phyloP scores from a whole-genome alignment of 30 jellyfish, hydroid and myxozoan genomes.

The Hydractinia echinata region DNA sequence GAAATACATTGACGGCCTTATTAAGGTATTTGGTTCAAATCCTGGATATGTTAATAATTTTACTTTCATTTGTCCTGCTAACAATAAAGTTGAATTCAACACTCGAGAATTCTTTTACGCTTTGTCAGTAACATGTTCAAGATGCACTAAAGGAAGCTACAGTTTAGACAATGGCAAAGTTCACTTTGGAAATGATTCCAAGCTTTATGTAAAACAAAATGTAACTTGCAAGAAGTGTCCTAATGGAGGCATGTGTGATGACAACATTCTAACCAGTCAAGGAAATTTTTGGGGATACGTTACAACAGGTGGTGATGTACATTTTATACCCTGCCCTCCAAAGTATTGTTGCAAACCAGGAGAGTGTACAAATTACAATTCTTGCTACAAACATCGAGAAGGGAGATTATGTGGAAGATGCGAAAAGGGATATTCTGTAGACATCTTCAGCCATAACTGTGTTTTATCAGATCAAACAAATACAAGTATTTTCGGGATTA shows the following conservation, averaged over 20 bases:
- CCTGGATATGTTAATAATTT: not conserved
- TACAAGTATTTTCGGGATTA: not conserved
- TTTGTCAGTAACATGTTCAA: not conserved
- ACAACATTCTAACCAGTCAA: not conserved
- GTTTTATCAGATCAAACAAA: not conserved
- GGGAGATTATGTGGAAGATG: conserved; percentile 4
- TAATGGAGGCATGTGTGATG: not conserved
- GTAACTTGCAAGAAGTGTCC: not conserved
- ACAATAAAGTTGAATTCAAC: not conserved
- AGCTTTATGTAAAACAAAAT: not conserved
- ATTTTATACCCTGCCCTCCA: conserved; percentile 9
- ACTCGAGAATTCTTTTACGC: not conserved
- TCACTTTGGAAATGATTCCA: not conserved
- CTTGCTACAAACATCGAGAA: not conserved
- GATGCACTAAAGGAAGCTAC: not conserved
- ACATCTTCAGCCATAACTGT: not conserved
- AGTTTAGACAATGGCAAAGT: not conserved
- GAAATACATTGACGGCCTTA: not conserved
- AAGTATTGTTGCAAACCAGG: conserved; percentile 12
- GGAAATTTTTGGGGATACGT: conserved; percentile 16
- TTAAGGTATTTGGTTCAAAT: not conserved
- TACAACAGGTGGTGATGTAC: not conserved
- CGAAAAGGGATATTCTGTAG: not conserved
- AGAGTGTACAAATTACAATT: not conserved
- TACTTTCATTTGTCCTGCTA: not conserved